Percentiles rank a stretch among this genome's conserved stretches.
phyloP scores from a whole-genome alignment of 2,888 invertebrate species.

The Tinea trinotella region DNA sequence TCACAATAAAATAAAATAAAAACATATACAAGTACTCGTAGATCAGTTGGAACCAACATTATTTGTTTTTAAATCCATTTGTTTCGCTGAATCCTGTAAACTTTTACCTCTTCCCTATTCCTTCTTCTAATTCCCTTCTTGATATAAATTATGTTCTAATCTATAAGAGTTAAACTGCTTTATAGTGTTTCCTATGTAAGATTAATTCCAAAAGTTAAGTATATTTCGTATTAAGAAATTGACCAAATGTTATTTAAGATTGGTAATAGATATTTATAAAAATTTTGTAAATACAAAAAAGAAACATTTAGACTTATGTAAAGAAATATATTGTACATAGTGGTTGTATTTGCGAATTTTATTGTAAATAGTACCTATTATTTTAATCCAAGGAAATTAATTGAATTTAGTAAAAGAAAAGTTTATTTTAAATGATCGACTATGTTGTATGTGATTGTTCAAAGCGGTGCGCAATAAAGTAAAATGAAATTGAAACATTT shows the following conservation, averaged over 20 bases:
- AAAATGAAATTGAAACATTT: slow-evolving; percentile 52
- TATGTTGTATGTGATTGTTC: slow-evolving; percentile 57
- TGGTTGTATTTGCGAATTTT: slow-evolving; percentile 64
- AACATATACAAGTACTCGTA: no score
- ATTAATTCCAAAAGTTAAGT: slow-evolving; percentile 11
- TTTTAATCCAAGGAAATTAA: slow-evolving; percentile 32
- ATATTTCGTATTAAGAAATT: slow-evolving; percentile 53
- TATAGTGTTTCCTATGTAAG: slow-evolving; percentile 9
- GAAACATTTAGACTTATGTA: slow-evolving; percentile 2
- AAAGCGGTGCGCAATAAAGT: slow-evolving; percentile 63
- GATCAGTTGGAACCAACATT: no score
- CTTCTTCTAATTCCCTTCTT: slow-evolving; percentile 1
- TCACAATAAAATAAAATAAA: no score
- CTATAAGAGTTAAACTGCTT: slow-evolving; percentile 14
- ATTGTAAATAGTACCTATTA: slow-evolving; percentile 45
- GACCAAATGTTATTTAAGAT: slow-evolving; percentile 67
- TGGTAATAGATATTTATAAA: slow-evolving; percentile 30
- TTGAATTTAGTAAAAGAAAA: slow-evolving; percentile 42
- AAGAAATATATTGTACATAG: slow-evolving; percentile 41
- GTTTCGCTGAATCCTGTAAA: background rate
- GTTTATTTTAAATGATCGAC: slow-evolving; percentile 9
- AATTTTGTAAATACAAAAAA: slow-evolving; percentile 17
- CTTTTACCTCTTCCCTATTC: background rate
- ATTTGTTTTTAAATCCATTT: no score
- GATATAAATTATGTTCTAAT: background rate